A percentile compares a stretch with the other conserved stretches of the same genome.
These are phyloP conservation scores for Heliconius charithonia DNA, from an alignment of 2,888 invertebrate genomes.

Conservation along the genomic window DNA sequence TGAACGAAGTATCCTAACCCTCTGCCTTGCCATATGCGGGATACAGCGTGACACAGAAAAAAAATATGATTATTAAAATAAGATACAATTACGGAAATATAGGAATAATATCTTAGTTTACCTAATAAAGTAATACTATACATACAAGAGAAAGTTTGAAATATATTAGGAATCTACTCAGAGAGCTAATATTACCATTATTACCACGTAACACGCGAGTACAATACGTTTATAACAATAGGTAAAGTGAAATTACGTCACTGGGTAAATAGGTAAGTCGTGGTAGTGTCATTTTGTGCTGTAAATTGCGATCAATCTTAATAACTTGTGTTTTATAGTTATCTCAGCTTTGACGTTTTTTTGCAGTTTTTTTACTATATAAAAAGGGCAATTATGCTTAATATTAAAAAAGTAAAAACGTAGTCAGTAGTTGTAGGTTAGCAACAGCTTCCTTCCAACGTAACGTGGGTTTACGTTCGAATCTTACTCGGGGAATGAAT, in stretches of 20 bases:
- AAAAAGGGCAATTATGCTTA: too few species aligned
- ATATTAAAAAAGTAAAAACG: too few species aligned
- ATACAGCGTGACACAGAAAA: neutral
- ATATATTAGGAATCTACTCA: neutral
- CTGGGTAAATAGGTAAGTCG: conserved; percentile 2
- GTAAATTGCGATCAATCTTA: neutral
- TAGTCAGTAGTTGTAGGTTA: too few species aligned
- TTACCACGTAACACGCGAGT: conserved; percentile 5
- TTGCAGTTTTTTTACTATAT: neutral
- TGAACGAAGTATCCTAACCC: neutral
- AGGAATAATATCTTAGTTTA: too few species aligned
- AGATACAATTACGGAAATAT: neutral
- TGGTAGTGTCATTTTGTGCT: conserved; percentile 18
- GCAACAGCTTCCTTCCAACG: too few species aligned
- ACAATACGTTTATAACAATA: conserved; percentile 5
- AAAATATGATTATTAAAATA: neutral
- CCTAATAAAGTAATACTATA: neutral
- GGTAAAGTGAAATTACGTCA: conserved; percentile 9
- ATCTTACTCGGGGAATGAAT: too few species aligned
- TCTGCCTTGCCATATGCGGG: neutral
- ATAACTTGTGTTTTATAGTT: neutral
- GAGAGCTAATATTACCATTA: conserved; percentile 6
- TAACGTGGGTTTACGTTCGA: too few species aligned
- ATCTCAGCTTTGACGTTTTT: neutral
- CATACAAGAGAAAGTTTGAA: neutral